Conservation (phyloP, 2,888 invertebrate genomes). For the Noctua janthe region DNA sequence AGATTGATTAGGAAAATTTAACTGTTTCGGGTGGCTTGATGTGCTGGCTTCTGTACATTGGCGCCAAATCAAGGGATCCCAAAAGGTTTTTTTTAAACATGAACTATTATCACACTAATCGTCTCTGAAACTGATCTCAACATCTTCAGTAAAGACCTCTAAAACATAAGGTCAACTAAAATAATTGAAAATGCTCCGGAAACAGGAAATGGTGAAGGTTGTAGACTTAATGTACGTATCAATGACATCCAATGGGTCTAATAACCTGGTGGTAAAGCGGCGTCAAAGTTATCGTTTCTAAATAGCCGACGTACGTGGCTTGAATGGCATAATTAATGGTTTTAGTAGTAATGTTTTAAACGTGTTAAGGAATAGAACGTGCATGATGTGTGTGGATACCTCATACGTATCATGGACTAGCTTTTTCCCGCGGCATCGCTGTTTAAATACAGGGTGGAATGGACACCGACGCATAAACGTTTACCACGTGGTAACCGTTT, state of each 20-base stretch:
- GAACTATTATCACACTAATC: neutral
- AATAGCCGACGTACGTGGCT: slow-evolving; percentile 50
- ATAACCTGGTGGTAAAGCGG: slow-evolving; percentile 48
- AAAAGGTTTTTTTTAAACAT: neutral
- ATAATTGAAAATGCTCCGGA: slow-evolving; percentile 49
- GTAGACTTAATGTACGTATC: slow-evolving; percentile 24
- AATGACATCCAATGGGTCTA: slow-evolving; percentile 50
- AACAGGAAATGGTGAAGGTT: slow-evolving; percentile 53
- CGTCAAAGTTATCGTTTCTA: slow-evolving; percentile 56
- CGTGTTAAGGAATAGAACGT: slow-evolving; percentile 10
- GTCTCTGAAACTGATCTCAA: neutral
- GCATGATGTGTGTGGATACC: neutral
- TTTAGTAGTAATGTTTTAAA: slow-evolving; percentile 27
- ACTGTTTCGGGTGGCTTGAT: no score
- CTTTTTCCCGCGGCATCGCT: neutral
- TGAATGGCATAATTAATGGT: slow-evolving; percentile 52
- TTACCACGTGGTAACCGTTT: no score
- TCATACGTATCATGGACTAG: no score
- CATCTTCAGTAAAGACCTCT: slow-evolving; percentile 17
- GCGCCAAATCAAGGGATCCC: neutral
- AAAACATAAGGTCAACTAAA: slow-evolving; percentile 41
- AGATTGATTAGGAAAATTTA: no score
- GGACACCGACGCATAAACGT: neutral
- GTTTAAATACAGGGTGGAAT: neutral
- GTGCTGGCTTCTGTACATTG: neutral